phyloP scores from a whole-genome alignment of 2,888 invertebrate genomes.

The Campopleginae sp. region DNA sequence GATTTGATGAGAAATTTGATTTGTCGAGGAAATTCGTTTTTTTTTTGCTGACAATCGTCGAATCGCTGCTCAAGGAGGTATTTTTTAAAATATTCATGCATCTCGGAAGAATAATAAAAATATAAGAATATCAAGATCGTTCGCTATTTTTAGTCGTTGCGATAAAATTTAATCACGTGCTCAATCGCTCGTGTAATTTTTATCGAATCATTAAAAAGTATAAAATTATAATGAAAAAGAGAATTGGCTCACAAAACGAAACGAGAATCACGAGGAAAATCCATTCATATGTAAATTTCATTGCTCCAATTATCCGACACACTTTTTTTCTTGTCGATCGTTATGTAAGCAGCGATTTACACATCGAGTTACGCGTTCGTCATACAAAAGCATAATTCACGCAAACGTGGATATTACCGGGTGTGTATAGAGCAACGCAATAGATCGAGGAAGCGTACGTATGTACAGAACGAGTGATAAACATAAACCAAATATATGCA shows the following conservation, averaged over 20 bases:
- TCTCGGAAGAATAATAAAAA: neutral
- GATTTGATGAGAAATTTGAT: constrained; percentile 3
- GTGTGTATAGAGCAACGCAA: constrained; percentile 7
- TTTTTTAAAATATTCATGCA: neutral
- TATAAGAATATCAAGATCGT: neutral
- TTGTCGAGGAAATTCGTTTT: constrained; percentile 4
- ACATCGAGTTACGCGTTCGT: constrained; percentile 33
- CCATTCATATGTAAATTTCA: constrained; percentile 42
- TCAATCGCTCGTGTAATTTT: neutral
- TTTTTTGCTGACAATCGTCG: neutral
- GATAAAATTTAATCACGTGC: neutral
- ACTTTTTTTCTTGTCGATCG: constrained; percentile 3
- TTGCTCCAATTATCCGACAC: constrained; percentile 38
- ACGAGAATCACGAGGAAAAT: constrained; percentile 15
- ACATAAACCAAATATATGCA: constrained; percentile 14
- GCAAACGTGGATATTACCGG: constrained; percentile 38
- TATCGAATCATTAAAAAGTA: neutral
- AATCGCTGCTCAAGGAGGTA: neutral
- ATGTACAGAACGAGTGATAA: constrained; percentile 26
- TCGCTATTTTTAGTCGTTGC: neutral
- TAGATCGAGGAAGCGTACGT: constrained; percentile 24
- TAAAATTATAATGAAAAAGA: neutral
- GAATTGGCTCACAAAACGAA: neutral
- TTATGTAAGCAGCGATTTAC: constrained; percentile 37
- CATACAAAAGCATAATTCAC: constrained; percentile 36